A percentile compares a stretch with the other conserved stretches of the same genome.
phyloP scores from a whole-genome alignment of 2,797 vertebrate species.

The Lagodon rhomboides region DNA sequence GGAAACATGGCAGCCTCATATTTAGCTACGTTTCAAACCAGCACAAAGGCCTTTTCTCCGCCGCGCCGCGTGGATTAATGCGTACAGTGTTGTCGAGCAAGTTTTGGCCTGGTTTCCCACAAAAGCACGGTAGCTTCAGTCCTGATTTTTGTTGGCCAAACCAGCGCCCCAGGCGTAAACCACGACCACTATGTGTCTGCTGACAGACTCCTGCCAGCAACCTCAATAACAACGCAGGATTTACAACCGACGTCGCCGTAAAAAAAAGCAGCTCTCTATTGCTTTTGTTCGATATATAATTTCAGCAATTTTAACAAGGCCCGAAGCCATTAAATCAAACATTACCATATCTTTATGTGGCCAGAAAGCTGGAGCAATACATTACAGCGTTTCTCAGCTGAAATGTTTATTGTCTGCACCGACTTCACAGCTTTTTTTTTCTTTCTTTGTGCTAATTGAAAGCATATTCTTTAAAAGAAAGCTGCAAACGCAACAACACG shows the following conservation, averaged over 20 bases:
- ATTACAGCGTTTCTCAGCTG: conserved; percentile 49
- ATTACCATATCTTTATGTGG: conserved; percentile 72
- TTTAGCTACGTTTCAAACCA: conserved; percentile 39
- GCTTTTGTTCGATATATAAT: conserved; percentile 76
- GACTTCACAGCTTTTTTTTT: conserved; percentile 30
- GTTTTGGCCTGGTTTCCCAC: conserved; percentile 54
- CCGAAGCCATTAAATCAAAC: conserved; percentile 70
- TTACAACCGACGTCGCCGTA: conserved; percentile 54
- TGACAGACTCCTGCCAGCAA: conserved; percentile 65
- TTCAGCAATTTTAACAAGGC: conserved; percentile 67
- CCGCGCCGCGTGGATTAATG: conserved; percentile 29
- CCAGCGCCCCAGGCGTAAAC: conserved; percentile 60
- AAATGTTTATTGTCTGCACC: conserved; percentile 66
- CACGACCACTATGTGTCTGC: conserved; percentile 56
- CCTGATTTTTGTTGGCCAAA: conserved; percentile 48
- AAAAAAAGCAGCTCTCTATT: conserved; percentile 66
- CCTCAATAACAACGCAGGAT: conserved; percentile 69
- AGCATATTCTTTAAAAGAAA: conserved; percentile 60
- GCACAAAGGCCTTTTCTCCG: conserved; percentile 57
- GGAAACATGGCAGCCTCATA: neutral
- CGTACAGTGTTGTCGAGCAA: conserved; percentile 44
- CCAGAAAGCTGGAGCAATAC: conserved; percentile 63
- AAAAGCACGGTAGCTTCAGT: conserved; percentile 52
- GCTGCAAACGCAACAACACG: conserved; percentile 3
- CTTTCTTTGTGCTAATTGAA: conserved; percentile 61